Evolutionary conservation across 2,113 vertebrate species (phyloP).

Genomic region (Atlantisia rogersi): DNA sequence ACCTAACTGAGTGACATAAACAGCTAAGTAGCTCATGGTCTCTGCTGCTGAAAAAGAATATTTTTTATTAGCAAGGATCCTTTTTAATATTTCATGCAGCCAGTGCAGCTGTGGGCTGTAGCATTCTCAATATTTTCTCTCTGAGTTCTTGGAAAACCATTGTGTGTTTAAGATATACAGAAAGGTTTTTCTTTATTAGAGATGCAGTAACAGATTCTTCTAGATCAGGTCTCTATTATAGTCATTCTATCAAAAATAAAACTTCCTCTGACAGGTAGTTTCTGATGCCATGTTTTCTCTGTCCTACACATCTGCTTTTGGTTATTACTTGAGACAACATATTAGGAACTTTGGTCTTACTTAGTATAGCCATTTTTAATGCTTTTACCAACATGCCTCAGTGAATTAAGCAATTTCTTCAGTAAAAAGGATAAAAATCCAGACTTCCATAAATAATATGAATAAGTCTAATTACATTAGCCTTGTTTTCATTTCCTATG

Average conservation of each 20-base stretch:
- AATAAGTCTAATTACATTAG: background rate
- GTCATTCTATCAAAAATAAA: background rate
- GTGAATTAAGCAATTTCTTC: background rate
- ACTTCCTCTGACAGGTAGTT: background rate
- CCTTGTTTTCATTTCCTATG: background rate
- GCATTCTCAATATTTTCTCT: background rate
- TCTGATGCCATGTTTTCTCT: background rate
- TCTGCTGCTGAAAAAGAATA: background rate
- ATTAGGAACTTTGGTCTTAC: background rate
- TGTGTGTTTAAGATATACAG: background rate
- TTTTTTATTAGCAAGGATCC: background rate
- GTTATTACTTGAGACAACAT: background rate
- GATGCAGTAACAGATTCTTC: background rate
- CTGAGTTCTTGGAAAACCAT: background rate
- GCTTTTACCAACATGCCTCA: background rate
- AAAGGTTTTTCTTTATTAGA: background rate
- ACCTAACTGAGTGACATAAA: background rate
- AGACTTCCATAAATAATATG: background rate
- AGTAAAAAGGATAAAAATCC: background rate
- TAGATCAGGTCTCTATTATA: background rate
- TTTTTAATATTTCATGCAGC: background rate
- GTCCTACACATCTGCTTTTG: background rate
- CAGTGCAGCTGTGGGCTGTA: background rate
- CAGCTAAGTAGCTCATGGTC: background rate
- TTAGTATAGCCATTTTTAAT: background rate